Evolutionary conservation across 2,113 vertebrate species (phyloP), one percentile per base, ranked within the genome.

Genomic region (Falco punctatus): DNA sequence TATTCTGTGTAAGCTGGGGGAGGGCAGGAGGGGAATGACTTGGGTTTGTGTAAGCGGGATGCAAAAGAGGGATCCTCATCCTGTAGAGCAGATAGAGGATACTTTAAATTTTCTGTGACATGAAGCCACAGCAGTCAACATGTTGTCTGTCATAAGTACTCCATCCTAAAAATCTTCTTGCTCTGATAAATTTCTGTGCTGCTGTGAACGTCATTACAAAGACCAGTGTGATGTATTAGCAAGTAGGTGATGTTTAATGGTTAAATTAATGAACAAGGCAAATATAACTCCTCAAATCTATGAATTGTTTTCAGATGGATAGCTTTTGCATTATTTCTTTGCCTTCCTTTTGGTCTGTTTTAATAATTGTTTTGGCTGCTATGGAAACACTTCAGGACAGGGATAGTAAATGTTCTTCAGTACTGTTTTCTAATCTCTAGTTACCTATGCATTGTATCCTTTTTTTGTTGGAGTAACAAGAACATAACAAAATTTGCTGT

Each of bases 281-380:
- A 82, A 73, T 81, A 38, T 35, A 88, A 69, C 48, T 78, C 51
- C 74, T 93, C 12, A 55, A 26, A 69, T 86, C 44, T 65, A 5
- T 74, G 27, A 57, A 26, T 72, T 91, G 62, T 87, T 94, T 87
- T 80, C 66, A 55, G 64, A 62, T 86, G 3, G 65, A 77, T 94
- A 71, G 77, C 70, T 95, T 94, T 94, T 61, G 5, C 75, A 27
- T 91, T 89, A 69, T 75, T 94, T 77, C 49, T 80, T 93, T 91
- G 89, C 78, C 51, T 86, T 87, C 48, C 35, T 92, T 86, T 91
- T 67, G 44, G 80, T 93, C 88, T 72, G 48, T 92, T 91, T 95
- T 87, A 92, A 92, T 95, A 94, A 95, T 94, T 97, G 70, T 97
- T 96, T 90, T 9, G 17, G 95, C 95, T 97, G 94, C 96, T 96